Conservation (phyloP, 2,797 vertebrate species). For the Pelochelys cantorii region DNA sequence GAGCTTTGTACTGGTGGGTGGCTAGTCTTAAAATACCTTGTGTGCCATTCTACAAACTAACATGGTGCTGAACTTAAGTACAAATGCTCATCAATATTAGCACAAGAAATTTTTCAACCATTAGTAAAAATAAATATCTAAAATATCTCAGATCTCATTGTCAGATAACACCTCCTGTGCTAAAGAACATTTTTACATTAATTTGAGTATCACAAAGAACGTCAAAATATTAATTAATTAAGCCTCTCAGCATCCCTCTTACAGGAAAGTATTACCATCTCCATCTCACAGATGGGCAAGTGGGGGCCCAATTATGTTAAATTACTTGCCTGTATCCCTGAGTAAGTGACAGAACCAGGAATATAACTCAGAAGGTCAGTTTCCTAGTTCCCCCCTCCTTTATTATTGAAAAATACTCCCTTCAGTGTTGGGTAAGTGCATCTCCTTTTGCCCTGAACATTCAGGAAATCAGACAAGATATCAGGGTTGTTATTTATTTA, state of each 20-base stretch:
- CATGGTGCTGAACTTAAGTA: not conserved
- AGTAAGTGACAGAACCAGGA: slow-evolving; percentile 62
- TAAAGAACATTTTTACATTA: slow-evolving; percentile 49
- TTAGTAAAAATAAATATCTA: slow-evolving; percentile 43
- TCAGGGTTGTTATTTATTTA: not conserved
- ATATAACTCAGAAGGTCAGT: slow-evolving; percentile 54
- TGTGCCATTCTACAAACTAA: slow-evolving; percentile 4
- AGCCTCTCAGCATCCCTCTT: slow-evolving; percentile 42
- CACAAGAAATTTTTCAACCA: slow-evolving; percentile 40
- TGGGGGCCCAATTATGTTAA: slow-evolving; percentile 40
- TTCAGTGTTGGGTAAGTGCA: not conserved
- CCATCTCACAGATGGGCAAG: slow-evolving; percentile 64
- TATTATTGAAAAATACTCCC: slow-evolving; percentile 56
- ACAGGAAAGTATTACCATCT: slow-evolving; percentile 53
- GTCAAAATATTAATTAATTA: slow-evolving; percentile 56
- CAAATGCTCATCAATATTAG: not conserved
- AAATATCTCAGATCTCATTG: slow-evolving; percentile 42
- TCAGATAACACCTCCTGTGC: slow-evolving; percentile 17
- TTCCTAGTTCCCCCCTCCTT: slow-evolving; percentile 18
- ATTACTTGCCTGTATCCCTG: slow-evolving; percentile 20
- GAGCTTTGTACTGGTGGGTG: not conserved
- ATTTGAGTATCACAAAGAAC: not conserved
- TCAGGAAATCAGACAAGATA: not conserved
- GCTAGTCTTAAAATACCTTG: slow-evolving; percentile 10
- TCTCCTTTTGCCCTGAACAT: not conserved